These are phyloP conservation scores for Nemotelus nigrinus DNA, from an alignment of 2,888 invertebrate species.

Conservation along the genomic window DNA sequence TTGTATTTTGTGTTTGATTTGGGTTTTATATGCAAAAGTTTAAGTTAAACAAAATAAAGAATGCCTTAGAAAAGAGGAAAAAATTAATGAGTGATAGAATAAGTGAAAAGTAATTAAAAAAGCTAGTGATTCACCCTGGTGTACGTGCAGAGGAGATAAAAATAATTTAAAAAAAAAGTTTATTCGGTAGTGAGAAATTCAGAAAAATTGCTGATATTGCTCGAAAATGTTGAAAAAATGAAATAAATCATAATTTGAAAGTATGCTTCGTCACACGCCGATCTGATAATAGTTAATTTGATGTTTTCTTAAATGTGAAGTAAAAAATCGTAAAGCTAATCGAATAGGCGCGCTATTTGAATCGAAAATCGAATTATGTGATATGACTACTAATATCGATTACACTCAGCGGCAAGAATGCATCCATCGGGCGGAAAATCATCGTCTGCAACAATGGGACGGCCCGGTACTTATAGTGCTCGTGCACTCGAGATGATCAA, in stretches of 20 bases:
- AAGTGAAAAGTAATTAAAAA: neutral
- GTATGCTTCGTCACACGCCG: no score
- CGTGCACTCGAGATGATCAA: constrained; percentile 65
- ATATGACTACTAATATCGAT: constrained; percentile 63
- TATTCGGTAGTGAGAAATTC: neutral
- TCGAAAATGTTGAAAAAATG: no score
- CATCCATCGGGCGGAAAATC: constrained; percentile 67
- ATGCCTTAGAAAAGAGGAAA: neutral
- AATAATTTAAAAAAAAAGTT: neutral
- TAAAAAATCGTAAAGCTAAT: neutral
- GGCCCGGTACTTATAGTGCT: constrained; percentile 65
- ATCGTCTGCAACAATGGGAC: constrained; percentile 54
- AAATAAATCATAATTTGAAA: no score
- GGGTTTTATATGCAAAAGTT: neutral
- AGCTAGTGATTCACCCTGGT: neutral
- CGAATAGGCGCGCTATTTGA: neutral
- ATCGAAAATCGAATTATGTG: constrained; percentile 55
- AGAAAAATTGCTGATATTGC: no score
- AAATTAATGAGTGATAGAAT: neutral
- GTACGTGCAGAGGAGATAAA: neutral
- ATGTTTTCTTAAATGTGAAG: neutral
- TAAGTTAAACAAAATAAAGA: neutral
- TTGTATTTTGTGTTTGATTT: neutral
- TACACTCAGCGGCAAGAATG: constrained; percentile 59
- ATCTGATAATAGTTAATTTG: no score